Conservation (phyloP, 2,113 vertebrate genomes). For the Sula dactylatra region DNA sequence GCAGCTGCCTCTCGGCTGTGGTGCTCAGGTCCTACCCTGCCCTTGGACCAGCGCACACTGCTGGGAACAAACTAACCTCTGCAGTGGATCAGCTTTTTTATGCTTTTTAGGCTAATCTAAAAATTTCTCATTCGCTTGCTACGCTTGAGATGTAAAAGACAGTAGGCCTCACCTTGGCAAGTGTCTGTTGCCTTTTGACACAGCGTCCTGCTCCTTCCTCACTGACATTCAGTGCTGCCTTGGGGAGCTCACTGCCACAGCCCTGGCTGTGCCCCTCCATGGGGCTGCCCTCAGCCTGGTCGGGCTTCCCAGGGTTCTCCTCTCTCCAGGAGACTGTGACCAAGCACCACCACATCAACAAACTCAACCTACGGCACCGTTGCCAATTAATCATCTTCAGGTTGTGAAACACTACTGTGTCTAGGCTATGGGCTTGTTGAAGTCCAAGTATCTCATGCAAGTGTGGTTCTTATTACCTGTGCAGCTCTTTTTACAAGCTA, state of each 20-base stretch:
- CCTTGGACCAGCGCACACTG: fast-evolving
- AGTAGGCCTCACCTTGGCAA: background rate
- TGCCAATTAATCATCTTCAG: background rate
- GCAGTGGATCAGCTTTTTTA: background rate
- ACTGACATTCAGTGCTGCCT: fast-evolving
- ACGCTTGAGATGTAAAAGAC: background rate
- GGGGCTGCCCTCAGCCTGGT: background rate
- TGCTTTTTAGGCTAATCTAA: background rate
- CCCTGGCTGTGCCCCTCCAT: background rate
- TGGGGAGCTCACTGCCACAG: background rate
- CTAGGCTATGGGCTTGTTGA: background rate
- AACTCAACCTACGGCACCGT: background rate
- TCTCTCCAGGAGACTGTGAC: background rate
- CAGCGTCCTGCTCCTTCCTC: background rate
- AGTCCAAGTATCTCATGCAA: background rate
- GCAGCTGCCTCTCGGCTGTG: background rate
- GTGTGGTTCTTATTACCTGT: background rate
- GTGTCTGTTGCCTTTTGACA: background rate
- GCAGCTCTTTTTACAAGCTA: background rate
- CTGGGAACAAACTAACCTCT: background rate
- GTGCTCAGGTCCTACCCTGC: background rate
- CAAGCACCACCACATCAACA: background rate
- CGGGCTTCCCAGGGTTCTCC: fast-evolving
- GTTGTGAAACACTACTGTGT: background rate
- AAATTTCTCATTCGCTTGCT: background rate